These are phyloP conservation scores for Alethe diademata DNA, from an alignment of 2,113 vertebrate species.

Conservation along the genomic window DNA sequence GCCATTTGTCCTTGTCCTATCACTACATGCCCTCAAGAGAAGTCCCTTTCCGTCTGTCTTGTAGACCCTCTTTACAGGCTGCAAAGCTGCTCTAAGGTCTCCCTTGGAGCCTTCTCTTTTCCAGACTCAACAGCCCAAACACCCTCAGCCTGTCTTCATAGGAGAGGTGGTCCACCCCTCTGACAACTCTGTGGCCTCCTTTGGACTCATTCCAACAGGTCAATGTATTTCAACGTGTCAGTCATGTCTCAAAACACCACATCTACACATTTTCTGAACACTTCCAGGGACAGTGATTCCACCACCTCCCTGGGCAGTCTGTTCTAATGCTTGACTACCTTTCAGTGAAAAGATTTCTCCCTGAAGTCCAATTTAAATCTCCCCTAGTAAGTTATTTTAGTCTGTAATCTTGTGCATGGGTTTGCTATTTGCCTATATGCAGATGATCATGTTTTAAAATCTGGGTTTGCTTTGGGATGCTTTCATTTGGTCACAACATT, in stretches of 20 bases:
- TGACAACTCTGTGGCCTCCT: neutral
- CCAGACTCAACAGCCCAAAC: neutral
- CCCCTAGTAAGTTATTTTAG: neutral
- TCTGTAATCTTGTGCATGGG: neutral
- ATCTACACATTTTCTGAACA: neutral
- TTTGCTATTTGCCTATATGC: neutral
- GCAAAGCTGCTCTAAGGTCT: neutral
- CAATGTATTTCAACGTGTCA: neutral
- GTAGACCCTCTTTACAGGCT: neutral
- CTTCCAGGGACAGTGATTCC: neutral
- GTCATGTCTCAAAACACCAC: neutral
- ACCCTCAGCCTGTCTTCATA: neutral
- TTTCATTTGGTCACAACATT: neutral
- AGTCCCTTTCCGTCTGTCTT: neutral
- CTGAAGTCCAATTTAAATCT: neutral
- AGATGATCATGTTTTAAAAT: neutral
- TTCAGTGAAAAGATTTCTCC: neutral
- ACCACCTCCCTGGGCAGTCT: neutral
- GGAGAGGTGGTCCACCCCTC: neutral
- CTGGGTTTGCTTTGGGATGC: neutral
- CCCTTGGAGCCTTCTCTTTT: neutral
- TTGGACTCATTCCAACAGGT: neutral
- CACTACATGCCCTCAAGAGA: neutral
- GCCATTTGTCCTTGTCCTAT: neutral
- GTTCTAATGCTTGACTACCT: neutral